Percentiles rank a stretch among this genome's conserved stretches.
Conservation (phyloP, 1,140 invertebrate species). For the Atopsyche davidsoni region DNA sequence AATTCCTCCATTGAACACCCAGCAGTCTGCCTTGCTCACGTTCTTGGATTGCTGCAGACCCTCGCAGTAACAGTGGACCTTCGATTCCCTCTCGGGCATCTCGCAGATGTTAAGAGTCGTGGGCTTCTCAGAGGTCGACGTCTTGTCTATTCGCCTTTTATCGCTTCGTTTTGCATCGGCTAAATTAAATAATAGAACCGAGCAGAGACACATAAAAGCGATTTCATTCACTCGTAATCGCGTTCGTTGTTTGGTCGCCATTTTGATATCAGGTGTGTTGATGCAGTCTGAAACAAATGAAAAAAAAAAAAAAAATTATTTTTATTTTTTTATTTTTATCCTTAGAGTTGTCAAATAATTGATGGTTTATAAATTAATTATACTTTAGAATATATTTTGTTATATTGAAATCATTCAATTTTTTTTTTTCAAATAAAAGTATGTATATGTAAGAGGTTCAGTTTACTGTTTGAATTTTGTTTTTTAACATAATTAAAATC, state of each 20-base stretch:
- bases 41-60: slow-evolving; percentile 41
- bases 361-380: no score
- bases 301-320: no score
- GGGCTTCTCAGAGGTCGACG: slow-evolving; percentile 14
- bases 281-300: slow-evolving; percentile 14
- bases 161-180: slow-evolving; percentile 24
- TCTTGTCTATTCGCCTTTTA: slow-evolving; percentile 27
- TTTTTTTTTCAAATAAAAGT: no score
- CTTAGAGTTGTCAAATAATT: no score
- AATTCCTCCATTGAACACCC: slow-evolving; percentile 61
- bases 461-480: no score
- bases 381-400: no score
- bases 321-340: no score
- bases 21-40: slow-evolving; percentile 50
- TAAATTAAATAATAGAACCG: slow-evolving; percentile 18
- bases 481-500: no score
- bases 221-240: slow-evolving; percentile 4
- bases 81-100: slow-evolving; percentile 42
- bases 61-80: slow-evolving; percentile 47
- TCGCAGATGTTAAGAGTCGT: slow-evolving; percentile 39
- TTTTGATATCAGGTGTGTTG: slow-evolving; percentile 6
- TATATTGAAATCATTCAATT: no score
- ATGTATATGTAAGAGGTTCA: no score
- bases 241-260: slow-evolving; percentile 13
- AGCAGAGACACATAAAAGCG: slow-evolving; percentile 11